Evolutionary conservation across 2,888 invertebrate species (phyloP).

Genomic region (Oligia fasciuncula): DNA sequence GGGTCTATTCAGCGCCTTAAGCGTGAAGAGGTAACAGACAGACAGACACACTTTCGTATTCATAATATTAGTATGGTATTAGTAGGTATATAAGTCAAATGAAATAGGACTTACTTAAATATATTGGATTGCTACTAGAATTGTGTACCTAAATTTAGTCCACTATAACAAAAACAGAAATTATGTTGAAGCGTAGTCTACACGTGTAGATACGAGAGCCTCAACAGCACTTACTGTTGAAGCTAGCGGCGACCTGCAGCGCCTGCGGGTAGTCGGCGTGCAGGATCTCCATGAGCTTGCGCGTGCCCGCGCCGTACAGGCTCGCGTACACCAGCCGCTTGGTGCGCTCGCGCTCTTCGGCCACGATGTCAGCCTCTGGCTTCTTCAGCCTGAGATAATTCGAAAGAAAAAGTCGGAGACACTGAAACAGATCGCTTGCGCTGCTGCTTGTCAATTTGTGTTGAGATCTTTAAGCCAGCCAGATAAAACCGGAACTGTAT

Average conservation of each 20-base stretch:
- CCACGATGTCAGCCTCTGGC: constrained; percentile 67
- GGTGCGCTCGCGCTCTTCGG: constrained; percentile 84
- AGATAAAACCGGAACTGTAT: background rate
- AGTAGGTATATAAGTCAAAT: background rate
- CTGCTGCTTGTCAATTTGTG: background rate
- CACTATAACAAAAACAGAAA: background rate
- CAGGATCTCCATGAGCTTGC: constrained; percentile 83
- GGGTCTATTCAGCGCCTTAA: too few species aligned
- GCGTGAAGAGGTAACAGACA: too few species aligned
- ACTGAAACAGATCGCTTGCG: background rate
- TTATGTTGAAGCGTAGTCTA: background rate
- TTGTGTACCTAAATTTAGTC: constrained; percentile 1
- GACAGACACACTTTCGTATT: too few species aligned
- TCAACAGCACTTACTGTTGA: constrained; percentile 76
- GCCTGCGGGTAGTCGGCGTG: constrained; percentile 77
- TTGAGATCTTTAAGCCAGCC: background rate
- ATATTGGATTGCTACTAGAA: background rate
- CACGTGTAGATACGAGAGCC: background rate
- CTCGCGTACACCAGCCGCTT: constrained; percentile 88
- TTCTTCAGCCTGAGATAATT: constrained; percentile 77
- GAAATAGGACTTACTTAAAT: background rate
- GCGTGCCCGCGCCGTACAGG: constrained; percentile 87
- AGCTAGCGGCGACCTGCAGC: constrained; percentile 77
- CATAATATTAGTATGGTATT: too few species aligned
- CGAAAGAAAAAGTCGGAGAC: background rate